Base-by-base conservation (phyloP, 2,888 invertebrate genomes). In the Mayetiola destructor region DNA sequence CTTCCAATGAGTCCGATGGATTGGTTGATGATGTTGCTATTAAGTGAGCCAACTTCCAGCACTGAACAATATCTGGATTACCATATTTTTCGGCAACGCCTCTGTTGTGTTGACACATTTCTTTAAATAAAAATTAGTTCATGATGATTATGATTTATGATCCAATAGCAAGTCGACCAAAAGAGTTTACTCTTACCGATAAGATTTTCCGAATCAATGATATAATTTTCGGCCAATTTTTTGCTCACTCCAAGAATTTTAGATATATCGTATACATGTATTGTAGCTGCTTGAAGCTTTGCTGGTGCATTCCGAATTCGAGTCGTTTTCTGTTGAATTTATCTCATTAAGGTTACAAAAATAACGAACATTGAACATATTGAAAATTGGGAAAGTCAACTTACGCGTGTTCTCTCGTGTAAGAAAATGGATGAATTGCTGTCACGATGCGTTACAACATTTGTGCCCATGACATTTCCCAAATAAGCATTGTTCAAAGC, bases 11-110 rank as follows among this genome's bases (percentile, higher is more conserved):
- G 9, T 23, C 67, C 52, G 72, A 73, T 48, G 76, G 73, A 56
- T 73, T 73, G 58, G 62, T 61, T 10, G 75, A 67, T 0, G 77
- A 69, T 1, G 72, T 71, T 10, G 81, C 80, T 30, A 87, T 81
- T 56, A 88, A 74, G 61, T 85, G 84, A 1, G 89, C 87, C 62
- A 93, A 73, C 30, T 81, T 81, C 94, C 94, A 94, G 40, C 91
- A 85, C 70, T 91, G 89, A 16, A 88, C 82, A 59, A 93, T 73
- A 70, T 94, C 94, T 57, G 79, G 76, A 56, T 92, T 80, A 0
- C 88, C 88, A 56, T 81, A 76, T 4, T 79, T 78, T 12, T 85
- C 82, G 5, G 91, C 89, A 2, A 84, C 77, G 62, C 80, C 79
- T 1, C 87, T 84, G 73, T 95, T 95, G 63, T 79, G 80, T 56